Evolutionary conservation across 2,797 vertebrate genomes (phyloP).

Genomic region (Darevskia mixta): DNA sequence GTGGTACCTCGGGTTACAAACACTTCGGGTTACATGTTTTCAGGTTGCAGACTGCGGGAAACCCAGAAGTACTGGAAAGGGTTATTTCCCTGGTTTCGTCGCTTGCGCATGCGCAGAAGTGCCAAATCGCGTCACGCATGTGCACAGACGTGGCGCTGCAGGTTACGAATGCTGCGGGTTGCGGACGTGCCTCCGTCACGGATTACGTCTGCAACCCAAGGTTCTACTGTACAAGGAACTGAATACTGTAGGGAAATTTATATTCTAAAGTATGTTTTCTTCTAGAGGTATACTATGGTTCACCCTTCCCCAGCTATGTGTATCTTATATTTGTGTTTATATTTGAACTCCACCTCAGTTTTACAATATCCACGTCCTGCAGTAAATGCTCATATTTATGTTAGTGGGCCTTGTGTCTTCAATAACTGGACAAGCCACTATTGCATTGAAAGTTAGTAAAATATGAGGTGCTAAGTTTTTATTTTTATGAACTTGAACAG

Average conservation of each 20-base stretch:
- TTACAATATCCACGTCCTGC: not conserved
- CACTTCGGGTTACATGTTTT: too few species aligned
- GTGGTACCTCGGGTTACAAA: too few species aligned
- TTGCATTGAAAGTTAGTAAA: constrained; percentile 10
- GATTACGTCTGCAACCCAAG: too few species aligned
- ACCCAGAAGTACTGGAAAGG: too few species aligned
- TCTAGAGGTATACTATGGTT: not conserved
- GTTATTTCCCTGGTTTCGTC: too few species aligned
- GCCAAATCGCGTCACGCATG: too few species aligned
- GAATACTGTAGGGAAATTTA: not conserved
- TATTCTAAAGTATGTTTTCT: constrained; percentile 36
- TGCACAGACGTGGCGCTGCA: too few species aligned
- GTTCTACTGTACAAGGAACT: not conserved
- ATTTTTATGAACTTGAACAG: constrained; percentile 34
- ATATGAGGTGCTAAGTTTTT: constrained; percentile 15
- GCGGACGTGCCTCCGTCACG: too few species aligned
- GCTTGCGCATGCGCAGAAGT: too few species aligned
- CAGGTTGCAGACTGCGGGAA: too few species aligned
- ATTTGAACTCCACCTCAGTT: not conserved
- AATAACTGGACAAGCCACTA: constrained; percentile 16
- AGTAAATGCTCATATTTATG: constrained; percentile 23
- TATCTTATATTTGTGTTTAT: constrained; percentile 23
- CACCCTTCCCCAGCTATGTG: not conserved
- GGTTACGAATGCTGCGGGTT: too few species aligned
- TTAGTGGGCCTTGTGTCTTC: not conserved